Conservation (phyloP, 2,888 invertebrate genomes). For the Poecilobothrus nobilitatus region DNA sequence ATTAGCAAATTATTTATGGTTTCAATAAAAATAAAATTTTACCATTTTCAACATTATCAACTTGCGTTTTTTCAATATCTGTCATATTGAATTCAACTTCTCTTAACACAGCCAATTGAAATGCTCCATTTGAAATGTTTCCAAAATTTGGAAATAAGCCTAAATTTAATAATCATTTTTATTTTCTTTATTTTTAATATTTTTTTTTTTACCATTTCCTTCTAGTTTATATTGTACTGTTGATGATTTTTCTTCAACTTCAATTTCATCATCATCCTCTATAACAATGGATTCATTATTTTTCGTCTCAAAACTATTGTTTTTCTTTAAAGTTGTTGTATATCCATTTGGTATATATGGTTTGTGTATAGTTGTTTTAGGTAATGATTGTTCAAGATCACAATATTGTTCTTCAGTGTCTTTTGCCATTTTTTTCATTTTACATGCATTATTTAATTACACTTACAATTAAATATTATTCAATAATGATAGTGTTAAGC, state of each 20-base stretch:
- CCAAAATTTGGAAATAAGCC: background rate
- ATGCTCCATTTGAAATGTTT: background rate
- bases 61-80: background rate
- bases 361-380: background rate
- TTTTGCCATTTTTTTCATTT: background rate
- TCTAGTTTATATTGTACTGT: background rate
- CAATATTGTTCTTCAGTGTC: background rate
- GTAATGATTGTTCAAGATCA: slow-evolving; percentile 4
- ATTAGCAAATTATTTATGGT: background rate
- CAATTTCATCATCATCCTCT: background rate
- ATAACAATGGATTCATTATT: background rate
- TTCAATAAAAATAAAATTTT: background rate
- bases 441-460: background rate
- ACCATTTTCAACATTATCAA: background rate
- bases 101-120: background rate
- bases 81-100: background rate
- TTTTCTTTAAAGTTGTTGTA: background rate
- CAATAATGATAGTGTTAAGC: background rate
- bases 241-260: background rate
- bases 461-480: background rate
- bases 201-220: background rate
- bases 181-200: background rate
- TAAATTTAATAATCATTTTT: background rate
- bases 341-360: background rate
- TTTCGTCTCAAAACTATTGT: background rate